These are phyloP conservation scores for Sarcophaga variegata DNA, from an alignment of 2,888 invertebrate species.

Conservation along the genomic window DNA sequence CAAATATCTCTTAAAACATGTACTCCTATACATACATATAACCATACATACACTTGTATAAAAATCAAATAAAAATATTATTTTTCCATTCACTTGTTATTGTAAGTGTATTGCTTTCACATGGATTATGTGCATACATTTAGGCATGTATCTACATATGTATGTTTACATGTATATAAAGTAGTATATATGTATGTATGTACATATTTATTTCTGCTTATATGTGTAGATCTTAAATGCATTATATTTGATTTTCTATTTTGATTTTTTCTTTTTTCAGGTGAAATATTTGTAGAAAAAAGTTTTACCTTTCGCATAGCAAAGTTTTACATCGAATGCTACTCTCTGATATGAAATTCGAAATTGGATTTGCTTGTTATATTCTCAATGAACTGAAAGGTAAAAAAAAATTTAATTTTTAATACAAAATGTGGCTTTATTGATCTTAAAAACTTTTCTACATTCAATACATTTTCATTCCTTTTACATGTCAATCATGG, in stretches of 20 bases:
- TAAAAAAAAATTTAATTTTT: constrained; percentile 1
- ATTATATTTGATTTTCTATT: neutral
- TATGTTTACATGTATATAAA: too few species aligned
- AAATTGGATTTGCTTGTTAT: constrained; percentile 43
- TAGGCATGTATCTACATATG: too few species aligned
- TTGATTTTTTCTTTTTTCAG: neutral
- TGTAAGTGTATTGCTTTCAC: too few species aligned
- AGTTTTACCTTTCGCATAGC: neutral
- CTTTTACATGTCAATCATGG: too few species aligned
- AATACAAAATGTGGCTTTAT: constrained; percentile 12
- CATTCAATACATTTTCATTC: too few species aligned
- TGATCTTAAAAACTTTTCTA: neutral
- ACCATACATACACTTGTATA: neutral
- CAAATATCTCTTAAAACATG: too few species aligned
- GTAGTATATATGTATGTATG: too few species aligned
- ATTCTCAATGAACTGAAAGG: constrained; percentile 30
- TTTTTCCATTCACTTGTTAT: neutral
- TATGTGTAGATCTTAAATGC: too few species aligned
- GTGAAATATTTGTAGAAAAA: neutral
- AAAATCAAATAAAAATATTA: neutral
- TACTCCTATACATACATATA: neutral
- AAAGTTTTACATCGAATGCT: constrained; percentile 36
- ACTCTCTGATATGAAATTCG: constrained; percentile 6
- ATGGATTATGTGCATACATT: too few species aligned
- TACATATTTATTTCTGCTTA: too few species aligned